Evolutionary conservation across 2,113 vertebrate species (phyloP), one percentile per base, ranked within the genome.

Genomic region (Vombatus ursinus): DNA sequence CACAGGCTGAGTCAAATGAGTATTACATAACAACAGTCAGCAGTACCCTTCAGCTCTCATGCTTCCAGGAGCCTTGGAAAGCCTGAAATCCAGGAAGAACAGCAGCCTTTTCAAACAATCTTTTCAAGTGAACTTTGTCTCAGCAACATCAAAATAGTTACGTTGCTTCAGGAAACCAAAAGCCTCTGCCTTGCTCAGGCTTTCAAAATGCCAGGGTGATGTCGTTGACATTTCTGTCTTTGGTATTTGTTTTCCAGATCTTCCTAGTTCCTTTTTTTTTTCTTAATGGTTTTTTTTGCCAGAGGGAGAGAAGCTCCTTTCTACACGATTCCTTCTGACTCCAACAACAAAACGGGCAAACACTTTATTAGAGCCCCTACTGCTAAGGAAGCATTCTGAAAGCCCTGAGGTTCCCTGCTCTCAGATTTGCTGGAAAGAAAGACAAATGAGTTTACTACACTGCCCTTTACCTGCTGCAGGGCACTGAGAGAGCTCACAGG

Each of bases 241-340:
- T 95, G 52, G 54, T 91, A 54, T 51, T 50, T n/a, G 2, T 93
- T 96, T 96, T 96, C 92, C 96, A 47, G 25, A 9, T 92, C 54
- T 96, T 98, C 90, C 52, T 52, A 52, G 14, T 97, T 97, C 93
- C 52, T 96, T 31, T 68, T 93, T 97, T 95, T 96, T 91, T 90
- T 50, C 10, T 51, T 19, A 11, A 51, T 52, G 14, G 52, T 37
- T 91, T 94, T 94, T 91, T 94, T 89, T 94, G 23, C 92, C 53
- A 68, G 51, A 94, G 37, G 24, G 92, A 93, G 6, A 37, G 24
- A 48, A 92, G 7, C 16, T 84, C 37, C 68, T 84, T 84, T 84
- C 68, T 44, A 84, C 68, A 23, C 6, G 68, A 68, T 44, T 84
- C 68, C n/a, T n/a, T 77, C 37, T n/a, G 19, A 84, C 5, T 84